Conservation (phyloP, 2,888 invertebrate species). For the Dicranocentrus wangi region DNA sequence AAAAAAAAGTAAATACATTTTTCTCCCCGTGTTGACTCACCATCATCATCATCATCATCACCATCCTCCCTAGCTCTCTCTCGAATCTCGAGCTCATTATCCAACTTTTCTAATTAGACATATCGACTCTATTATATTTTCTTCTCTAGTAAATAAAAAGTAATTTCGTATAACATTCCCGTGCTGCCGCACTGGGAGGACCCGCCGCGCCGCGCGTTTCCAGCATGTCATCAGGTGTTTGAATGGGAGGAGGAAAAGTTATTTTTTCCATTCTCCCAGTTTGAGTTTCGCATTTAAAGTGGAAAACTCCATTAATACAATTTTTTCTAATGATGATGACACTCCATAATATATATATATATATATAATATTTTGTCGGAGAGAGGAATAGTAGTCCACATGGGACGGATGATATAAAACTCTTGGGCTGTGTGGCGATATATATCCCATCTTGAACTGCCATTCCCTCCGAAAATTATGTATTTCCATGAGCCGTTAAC, state of each 20-base stretch:
- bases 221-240: too few relatives aligned
- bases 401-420: not conserved
- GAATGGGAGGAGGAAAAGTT: too few relatives aligned
- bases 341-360: too few relatives aligned
- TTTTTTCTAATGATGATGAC: constrained; percentile 9
- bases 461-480: not conserved
- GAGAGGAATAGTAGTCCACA: not conserved
- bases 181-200: not conserved
- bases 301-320: constrained; percentile 1
- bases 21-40: too few relatives aligned
- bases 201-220: not conserved
- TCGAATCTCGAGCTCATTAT: too few relatives aligned
- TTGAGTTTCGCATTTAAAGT: not conserved
- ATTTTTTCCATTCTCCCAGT: not conserved
- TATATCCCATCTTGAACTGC: not conserved
- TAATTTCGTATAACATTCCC: not conserved
- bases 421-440: not conserved
- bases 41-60: not conserved
- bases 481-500: constrained; percentile 3
- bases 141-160: not conserved
- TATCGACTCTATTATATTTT: not conserved
- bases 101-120: constrained; percentile 11
- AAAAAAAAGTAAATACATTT: too few relatives aligned
- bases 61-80: not conserved
- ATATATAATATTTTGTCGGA: too few relatives aligned